A percentile compares a stretch with the other conserved stretches of the same genome.
These are phyloP conservation scores for Leptothorax acervorum DNA, from an alignment of 2,888 invertebrate species.

Conservation along the genomic window DNA sequence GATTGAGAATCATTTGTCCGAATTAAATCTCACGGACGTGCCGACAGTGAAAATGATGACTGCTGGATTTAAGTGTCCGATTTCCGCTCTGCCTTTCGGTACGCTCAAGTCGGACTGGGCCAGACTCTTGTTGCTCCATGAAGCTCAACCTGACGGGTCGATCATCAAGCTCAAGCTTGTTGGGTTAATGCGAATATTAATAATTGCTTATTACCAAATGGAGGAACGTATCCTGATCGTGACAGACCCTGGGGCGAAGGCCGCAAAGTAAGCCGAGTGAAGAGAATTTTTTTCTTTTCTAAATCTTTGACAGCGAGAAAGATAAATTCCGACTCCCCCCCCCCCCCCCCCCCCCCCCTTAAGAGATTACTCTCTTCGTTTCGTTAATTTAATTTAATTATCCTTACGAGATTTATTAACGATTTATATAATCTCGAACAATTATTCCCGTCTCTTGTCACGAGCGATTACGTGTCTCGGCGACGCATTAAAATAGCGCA, in stretches of 20 bases:
- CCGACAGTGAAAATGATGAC: slow-evolving; percentile 60
- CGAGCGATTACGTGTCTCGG: slow-evolving; percentile 22
- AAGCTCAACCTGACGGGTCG: slow-evolving; percentile 70
- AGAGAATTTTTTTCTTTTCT: background rate
- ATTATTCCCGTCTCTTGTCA: slow-evolving; percentile 11
- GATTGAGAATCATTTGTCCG: slow-evolving; percentile 63
- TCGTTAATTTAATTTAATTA: background rate
- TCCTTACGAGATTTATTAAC: background rate
- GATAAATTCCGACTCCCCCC: background rate
- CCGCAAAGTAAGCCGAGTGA: background rate
- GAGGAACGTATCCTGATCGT: slow-evolving; percentile 53
- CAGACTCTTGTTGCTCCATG: slow-evolving; percentile 69
- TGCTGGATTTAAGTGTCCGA: slow-evolving; percentile 57
- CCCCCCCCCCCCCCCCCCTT: background rate
- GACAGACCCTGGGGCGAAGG: background rate
- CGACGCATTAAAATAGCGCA: slow-evolving; percentile 22
- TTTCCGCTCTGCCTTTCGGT: slow-evolving; percentile 73
- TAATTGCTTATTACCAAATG: slow-evolving; percentile 68
- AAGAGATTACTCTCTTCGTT: background rate
- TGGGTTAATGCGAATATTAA: slow-evolving; percentile 70
- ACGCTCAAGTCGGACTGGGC: slow-evolving; percentile 75
- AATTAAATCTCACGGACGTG: slow-evolving; percentile 56
- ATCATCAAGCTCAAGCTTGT: slow-evolving; percentile 69
- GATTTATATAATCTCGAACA: background rate
- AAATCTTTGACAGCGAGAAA: background rate